Percentiles rank a stretch among this genome's conserved stretches.
These are phyloP conservation scores for Phasia obesa DNA, from an alignment of 2,888 invertebrate genomes.

Conservation along the genomic window DNA sequence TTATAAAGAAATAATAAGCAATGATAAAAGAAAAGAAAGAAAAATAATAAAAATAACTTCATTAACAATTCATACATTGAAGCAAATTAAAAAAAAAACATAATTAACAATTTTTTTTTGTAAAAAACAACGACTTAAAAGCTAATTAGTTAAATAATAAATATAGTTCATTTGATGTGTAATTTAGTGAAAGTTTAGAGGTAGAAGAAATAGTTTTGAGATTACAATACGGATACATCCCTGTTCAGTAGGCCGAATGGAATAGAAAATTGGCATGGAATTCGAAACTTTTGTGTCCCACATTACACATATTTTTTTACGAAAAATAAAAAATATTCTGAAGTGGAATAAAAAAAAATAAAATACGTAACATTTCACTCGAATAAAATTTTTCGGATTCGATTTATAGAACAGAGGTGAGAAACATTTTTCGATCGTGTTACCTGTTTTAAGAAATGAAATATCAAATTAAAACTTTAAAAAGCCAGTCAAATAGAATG, in stretches of 20 bases:
- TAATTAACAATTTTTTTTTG: slow-evolving; percentile 47
- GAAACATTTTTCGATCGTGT: not conserved
- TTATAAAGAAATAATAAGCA: slow-evolving; percentile 59
- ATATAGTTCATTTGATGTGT: slow-evolving; percentile 33
- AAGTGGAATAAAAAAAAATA: too few relatives aligned
- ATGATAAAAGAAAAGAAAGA: slow-evolving; percentile 27
- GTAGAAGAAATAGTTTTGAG: slow-evolving; percentile 52
- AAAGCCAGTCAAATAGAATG: not conserved
- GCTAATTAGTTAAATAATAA: slow-evolving; percentile 38
- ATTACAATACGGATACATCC: not conserved
- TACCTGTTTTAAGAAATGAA: not conserved
- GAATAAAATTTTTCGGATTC: too few relatives aligned
- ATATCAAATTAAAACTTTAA: not conserved
- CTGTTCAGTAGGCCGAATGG: too few relatives aligned
- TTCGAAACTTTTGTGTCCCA: too few relatives aligned
- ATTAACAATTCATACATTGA: slow-evolving; percentile 70
- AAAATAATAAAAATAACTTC: slow-evolving; percentile 62
- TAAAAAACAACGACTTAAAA: slow-evolving; percentile 63
- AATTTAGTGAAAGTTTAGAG: slow-evolving; percentile 41
- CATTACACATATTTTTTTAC: too few relatives aligned
- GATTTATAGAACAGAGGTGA: too few relatives aligned
- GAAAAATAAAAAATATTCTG: too few relatives aligned
- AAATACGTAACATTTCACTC: too few relatives aligned
- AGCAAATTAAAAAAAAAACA: slow-evolving; percentile 43
- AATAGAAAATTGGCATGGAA: too few relatives aligned